These are phyloP conservation scores for Aphodius sticticus DNA, from an alignment of 2,888 invertebrate genomes.

Conservation along the genomic window DNA sequence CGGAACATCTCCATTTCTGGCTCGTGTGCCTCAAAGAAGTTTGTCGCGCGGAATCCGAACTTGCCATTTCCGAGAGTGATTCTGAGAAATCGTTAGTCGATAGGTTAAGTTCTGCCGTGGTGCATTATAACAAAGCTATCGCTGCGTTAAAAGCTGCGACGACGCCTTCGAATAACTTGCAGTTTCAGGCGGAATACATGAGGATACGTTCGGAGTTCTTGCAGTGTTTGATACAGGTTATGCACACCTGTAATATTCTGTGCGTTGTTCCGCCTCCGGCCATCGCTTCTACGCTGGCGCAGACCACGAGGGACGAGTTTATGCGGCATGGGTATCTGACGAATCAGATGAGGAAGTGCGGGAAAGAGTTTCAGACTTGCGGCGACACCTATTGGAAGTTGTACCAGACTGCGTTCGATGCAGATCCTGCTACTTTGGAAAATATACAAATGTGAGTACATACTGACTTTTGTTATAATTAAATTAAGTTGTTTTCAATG, in stretches of 20 bases:
- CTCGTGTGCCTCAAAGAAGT: constrained; percentile 80
- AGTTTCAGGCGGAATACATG: constrained; percentile 81
- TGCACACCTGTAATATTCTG: constrained; percentile 76
- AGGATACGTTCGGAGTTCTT: constrained; percentile 79
- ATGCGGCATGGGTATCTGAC: constrained; percentile 83
- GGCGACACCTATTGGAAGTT: constrained; percentile 79
- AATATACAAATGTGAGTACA: constrained; percentile 71
- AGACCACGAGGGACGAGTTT: constrained; percentile 78
- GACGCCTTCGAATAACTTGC: constrained; percentile 68
- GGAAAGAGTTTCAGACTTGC: constrained; percentile 74
- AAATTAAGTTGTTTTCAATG: neutral
- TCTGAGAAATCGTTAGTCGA: constrained; percentile 54
- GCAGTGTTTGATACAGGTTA: constrained; percentile 70
- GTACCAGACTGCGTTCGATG: constrained; percentile 86
- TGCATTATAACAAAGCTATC: constrained; percentile 71
- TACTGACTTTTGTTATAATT: constrained; percentile 8
- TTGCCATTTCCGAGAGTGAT: constrained; percentile 16
- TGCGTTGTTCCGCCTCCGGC: constrained; percentile 94
- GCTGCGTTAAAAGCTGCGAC: constrained; percentile 73
- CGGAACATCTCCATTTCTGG: constrained; percentile 91
- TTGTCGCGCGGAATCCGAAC: constrained; percentile 56
- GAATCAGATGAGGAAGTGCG: constrained; percentile 78
- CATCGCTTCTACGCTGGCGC: constrained; percentile 84
- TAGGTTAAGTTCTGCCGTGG: constrained; percentile 65
- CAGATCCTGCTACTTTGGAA: constrained; percentile 79